Evolutionary conservation across 2,797 vertebrate genomes (phyloP).

Genomic region (Lemur catta): DNA sequence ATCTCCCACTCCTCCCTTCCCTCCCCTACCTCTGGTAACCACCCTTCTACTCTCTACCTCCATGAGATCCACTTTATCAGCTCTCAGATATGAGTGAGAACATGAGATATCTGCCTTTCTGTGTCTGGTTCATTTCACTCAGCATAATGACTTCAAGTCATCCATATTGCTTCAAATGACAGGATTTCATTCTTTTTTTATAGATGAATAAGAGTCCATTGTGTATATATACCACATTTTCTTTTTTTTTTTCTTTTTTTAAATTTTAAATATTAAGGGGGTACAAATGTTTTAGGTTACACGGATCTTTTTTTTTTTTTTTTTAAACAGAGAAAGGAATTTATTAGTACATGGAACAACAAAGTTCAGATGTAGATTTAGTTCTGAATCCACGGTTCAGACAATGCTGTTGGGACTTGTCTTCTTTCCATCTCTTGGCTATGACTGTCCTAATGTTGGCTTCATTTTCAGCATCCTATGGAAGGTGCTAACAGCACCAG

Average conservation of each 20-base stretch:
- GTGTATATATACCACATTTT: background rate
- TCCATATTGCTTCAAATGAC: background rate
- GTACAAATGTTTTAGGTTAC: too few species aligned
- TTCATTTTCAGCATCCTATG: background rate
- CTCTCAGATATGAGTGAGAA: background rate
- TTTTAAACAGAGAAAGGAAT: background rate
- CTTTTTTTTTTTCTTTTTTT: background rate
- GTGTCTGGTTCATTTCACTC: background rate
- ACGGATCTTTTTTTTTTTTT: too few species aligned
- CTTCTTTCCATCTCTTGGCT: background rate
- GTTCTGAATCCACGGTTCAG: background rate
- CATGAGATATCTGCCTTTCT: background rate
- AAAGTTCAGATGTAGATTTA: background rate
- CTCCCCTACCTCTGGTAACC: background rate
- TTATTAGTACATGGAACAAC: background rate
- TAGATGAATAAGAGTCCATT: background rate
- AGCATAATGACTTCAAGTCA: background rate
- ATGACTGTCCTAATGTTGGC: too few species aligned
- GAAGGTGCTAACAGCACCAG: background rate
- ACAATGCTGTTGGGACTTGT: background rate
- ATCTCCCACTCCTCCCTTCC: background rate
- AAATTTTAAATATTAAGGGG: too few species aligned
- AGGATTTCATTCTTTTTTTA: background rate
- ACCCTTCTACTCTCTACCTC: background rate
- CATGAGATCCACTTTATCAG: background rate